phyloP scores from a whole-genome alignment of 2,888 invertebrate genomes.

The Apotomis betuletana region DNA sequence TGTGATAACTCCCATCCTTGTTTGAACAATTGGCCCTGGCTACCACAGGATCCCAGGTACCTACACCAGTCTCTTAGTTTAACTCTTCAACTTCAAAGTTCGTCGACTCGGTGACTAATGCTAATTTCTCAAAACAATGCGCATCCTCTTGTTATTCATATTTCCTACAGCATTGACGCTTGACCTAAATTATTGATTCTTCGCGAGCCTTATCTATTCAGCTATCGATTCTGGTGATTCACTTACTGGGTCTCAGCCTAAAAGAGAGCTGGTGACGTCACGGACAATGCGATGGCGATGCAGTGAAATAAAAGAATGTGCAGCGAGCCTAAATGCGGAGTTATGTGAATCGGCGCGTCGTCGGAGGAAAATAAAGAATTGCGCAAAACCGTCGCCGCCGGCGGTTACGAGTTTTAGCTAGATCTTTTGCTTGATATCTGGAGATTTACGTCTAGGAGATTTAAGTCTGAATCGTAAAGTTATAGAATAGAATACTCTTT shows the following conservation, averaged over 20 bases:
- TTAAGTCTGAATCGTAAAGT: too few relatives aligned
- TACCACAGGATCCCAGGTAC: slow-evolving; percentile 6
- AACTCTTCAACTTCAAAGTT: slow-evolving; percentile 4
- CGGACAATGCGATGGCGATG: slow-evolving; percentile 4
- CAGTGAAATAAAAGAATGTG: slow-evolving; percentile 34
- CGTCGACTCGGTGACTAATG: slow-evolving; percentile 19
- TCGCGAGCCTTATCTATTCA: background rate
- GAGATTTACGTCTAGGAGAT: too few relatives aligned
- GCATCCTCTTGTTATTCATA: slow-evolving; percentile 19
- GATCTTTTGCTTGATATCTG: background rate
- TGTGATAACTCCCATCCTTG: slow-evolving; percentile 55
- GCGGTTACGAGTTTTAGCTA: background rate
- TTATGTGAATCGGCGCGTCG: slow-evolving; percentile 27
- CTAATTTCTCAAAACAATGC: slow-evolving; percentile 22
- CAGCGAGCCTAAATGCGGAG: slow-evolving; percentile 36
- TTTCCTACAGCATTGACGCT: slow-evolving; percentile 8
- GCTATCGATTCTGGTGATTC: slow-evolving; percentile 11
- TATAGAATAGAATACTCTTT: too few relatives aligned
- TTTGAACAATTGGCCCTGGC: slow-evolving; percentile 39
- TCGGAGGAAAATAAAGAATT: slow-evolving; percentile 18
- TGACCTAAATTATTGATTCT: slow-evolving; percentile 20
- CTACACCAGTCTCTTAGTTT: background rate
- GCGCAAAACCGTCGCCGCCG: background rate
- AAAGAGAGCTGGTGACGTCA: slow-evolving; percentile 18
- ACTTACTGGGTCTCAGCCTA: background rate